phyloP scores from a whole-genome alignment of 1,140 invertebrate genomes.

The Megalopta genalis region DNA sequence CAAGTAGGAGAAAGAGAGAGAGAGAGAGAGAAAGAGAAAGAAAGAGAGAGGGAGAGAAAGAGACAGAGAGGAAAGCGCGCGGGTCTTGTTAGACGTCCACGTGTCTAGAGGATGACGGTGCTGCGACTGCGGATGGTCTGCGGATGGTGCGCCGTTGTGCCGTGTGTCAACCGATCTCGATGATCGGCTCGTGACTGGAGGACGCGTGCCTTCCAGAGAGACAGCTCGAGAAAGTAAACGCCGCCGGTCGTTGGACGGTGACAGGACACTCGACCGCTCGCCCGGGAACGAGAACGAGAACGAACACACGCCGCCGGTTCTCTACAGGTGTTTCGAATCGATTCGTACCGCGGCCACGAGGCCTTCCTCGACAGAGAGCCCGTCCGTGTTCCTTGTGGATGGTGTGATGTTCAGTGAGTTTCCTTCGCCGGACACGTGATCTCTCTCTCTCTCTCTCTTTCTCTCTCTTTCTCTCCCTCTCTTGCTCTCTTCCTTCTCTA shows the following conservation, averaged over 20 bases:
- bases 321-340: constrained; percentile 52
- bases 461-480: not conserved
- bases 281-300: constrained; percentile 28
- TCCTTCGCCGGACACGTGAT: constrained; percentile 42
- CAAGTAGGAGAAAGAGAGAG: too few relatives aligned
- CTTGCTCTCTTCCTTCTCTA: too few relatives aligned
- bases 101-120: not conserved
- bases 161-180: constrained; percentile 35
- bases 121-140: constrained; percentile 29
- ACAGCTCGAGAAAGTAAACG: constrained; percentile 21
- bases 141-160: constrained; percentile 39
- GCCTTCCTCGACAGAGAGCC: not conserved
- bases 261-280: constrained; percentile 24
- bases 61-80: too few relatives aligned
- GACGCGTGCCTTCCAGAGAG: constrained; percentile 18
- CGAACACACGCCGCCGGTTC: constrained; percentile 30
- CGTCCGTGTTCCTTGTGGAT: constrained; percentile 25
- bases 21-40: too few relatives aligned
- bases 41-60: too few relatives aligned
- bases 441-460: not conserved
- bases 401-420: constrained; percentile 44
- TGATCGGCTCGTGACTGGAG: constrained; percentile 8
- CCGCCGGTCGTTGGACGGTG: constrained; percentile 14
- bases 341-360: constrained; percentile 23
- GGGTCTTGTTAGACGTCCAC: not conserved